Percentiles rank a stretch among this genome's conserved stretches.
Conservation (phyloP, 2,888 invertebrate genomes). For the Drosophila yooni region DNA sequence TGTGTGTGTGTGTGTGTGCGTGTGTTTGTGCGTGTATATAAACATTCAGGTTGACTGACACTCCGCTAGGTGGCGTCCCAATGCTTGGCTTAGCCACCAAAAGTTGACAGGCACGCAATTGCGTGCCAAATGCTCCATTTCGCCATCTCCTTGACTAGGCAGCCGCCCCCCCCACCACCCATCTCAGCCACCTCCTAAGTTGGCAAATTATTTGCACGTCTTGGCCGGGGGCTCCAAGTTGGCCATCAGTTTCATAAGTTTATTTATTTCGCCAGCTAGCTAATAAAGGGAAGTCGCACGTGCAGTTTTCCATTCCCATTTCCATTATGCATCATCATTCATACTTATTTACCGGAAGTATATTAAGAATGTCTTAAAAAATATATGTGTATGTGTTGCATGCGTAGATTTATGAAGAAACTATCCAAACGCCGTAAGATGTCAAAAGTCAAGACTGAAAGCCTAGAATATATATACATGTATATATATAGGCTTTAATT, state of each 20-base stretch:
- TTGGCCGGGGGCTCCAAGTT: slow-evolving; percentile 42
- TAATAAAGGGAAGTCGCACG: not conserved
- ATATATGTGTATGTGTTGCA: not conserved
- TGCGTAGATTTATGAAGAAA: not conserved
- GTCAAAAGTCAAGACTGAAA: not conserved
- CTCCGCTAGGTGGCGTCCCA: slow-evolving; percentile 53
- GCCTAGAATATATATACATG: not conserved
- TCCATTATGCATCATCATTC: not conserved
- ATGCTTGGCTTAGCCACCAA: slow-evolving; percentile 21
- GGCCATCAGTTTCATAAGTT: slow-evolving; percentile 13
- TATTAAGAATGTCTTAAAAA: not conserved
- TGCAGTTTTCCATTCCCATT: slow-evolving; percentile 3
- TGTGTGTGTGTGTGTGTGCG: not conserved
- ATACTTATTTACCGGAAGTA: not conserved
- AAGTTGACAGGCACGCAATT: slow-evolving; percentile 48
- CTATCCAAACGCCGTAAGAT: not conserved
- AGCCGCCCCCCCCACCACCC: too few species aligned
- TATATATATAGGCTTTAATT: not conserved
- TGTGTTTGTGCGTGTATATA: slow-evolving; percentile 3
- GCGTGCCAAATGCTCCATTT: slow-evolving; percentile 39
- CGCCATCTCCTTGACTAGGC: not conserved
- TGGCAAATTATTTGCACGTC: slow-evolving; percentile 61
- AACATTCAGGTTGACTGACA: slow-evolving; percentile 48
- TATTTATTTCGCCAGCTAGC: not conserved
- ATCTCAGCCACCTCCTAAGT: not conserved